phyloP scores from a whole-genome alignment of 2,113 vertebrate species.

The Boulengeromyrus knoepffleri region DNA sequence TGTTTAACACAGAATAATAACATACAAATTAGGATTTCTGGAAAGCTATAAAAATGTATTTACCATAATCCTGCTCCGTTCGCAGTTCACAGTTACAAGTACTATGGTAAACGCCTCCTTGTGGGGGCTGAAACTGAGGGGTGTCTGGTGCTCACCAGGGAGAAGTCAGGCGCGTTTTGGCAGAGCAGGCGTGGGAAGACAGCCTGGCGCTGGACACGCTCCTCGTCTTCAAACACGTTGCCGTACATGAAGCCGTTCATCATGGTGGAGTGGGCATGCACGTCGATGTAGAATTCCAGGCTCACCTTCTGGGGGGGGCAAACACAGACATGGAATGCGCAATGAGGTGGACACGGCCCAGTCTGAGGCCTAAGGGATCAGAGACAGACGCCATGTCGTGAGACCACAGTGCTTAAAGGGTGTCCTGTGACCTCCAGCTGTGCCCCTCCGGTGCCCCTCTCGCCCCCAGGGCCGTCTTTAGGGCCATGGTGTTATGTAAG shows the following conservation, averaged over 20 bases:
- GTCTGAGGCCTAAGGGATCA: not conserved
- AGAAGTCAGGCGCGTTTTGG: slow-evolving; percentile 92
- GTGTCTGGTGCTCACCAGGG: slow-evolving; percentile 70
- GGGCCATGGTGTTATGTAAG: not conserved
- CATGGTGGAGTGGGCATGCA: slow-evolving; percentile 98
- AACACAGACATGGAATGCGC: not conserved
- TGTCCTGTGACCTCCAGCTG: not conserved
- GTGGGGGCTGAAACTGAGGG: not conserved
- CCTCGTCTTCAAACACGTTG: slow-evolving; percentile 94
- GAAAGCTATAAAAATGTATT: not conserved
- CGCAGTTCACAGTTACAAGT: not conserved
- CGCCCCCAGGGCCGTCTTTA: not conserved
- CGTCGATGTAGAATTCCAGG: slow-evolving; percentile 97
- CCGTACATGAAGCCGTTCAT: slow-evolving; percentile 99
- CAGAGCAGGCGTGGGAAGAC: slow-evolving; percentile 89
- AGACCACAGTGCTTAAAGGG: not conserved
- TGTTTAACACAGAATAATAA: not conserved
- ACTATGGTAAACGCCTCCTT: not conserved
- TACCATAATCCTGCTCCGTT: not conserved
- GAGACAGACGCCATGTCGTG: not conserved
- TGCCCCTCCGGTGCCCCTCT: not conserved
- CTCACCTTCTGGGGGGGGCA: slow-evolving; percentile 74
- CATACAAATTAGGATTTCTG: not conserved
- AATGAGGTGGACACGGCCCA: not conserved
- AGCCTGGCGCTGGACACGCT: slow-evolving; percentile 85